phyloP scores from a whole-genome alignment of 1,140 invertebrate genomes.

The Drosophila malerkotliana region DNA sequence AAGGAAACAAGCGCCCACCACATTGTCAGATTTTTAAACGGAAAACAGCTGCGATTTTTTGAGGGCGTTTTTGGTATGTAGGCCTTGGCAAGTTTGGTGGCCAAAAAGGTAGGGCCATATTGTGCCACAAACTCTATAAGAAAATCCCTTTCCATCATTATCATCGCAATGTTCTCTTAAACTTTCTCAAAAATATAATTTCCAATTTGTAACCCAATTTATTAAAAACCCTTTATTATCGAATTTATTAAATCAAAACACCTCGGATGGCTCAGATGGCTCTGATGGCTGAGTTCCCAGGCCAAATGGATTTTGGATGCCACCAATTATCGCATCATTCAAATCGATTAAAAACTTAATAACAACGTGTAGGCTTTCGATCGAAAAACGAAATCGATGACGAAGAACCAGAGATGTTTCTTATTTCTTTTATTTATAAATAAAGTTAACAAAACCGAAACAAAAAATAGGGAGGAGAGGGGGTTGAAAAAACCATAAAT shows the following conservation, averaged over 20 bases:
- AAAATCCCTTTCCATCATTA: neutral
- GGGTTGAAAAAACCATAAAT: neutral
- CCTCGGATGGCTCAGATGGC: neutral
- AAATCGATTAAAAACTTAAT: slow-evolving; percentile 37
- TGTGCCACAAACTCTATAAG: neutral
- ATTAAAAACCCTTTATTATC: neutral
- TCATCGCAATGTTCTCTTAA: neutral
- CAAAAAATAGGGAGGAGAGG: neutral
- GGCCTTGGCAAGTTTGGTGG: slow-evolving; percentile 9
- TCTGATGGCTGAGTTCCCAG: slow-evolving; percentile 11
- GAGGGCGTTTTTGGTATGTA: slow-evolving; percentile 28
- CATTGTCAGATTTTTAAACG: neutral
- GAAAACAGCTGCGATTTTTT: slow-evolving; percentile 28
- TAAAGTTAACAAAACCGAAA: neutral
- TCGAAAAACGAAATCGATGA: slow-evolving; percentile 42
- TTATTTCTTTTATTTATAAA: neutral
- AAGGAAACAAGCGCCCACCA: neutral
- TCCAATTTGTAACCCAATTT: slow-evolving; percentile 4
- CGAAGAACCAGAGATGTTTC: slow-evolving; percentile 19
- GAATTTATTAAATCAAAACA: slow-evolving; percentile 8
- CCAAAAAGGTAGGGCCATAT: slow-evolving; percentile 11
- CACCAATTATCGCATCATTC: slow-evolving; percentile 37
- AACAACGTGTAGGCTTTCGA: slow-evolving; percentile 14
- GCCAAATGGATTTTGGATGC: slow-evolving; percentile 29
- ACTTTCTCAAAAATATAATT: neutral